Conservation (phyloP, 2,797 vertebrate genomes). For the Hafferia zeledoni region DNA sequence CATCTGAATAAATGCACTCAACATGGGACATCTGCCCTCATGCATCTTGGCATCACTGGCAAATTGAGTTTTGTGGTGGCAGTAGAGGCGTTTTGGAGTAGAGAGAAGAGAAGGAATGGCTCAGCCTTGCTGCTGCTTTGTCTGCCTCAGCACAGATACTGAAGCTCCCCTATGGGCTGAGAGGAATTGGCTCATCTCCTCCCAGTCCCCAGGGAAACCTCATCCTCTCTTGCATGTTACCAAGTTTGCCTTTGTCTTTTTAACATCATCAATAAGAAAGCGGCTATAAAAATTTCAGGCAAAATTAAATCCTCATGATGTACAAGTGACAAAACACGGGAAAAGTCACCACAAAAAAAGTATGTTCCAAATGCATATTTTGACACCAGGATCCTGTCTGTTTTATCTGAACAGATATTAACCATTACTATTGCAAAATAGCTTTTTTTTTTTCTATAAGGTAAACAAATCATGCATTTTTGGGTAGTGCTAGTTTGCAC, state of each 20-base stretch:
- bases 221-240: fast-evolving
- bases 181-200: neutral
- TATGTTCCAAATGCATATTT: neutral
- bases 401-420: neutral
- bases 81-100: neutral
- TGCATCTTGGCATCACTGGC: neutral
- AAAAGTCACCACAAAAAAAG: neutral
- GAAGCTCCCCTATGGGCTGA: neutral
- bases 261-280: neutral
- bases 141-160: neutral
- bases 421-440: neutral
- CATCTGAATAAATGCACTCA: neutral
- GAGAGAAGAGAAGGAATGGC: neutral
- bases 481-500: neutral
- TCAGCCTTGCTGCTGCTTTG: neutral
- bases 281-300: neutral
- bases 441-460: neutral
- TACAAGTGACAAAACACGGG: neutral
- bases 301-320: neutral
- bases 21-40: neutral
- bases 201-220: neutral
- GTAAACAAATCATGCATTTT: neutral
- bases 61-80: neutral
- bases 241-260: neutral
- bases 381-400: neutral